phyloP scores from a whole-genome alignment of 2,888 invertebrate species.

The Hemaris fuciformis region DNA sequence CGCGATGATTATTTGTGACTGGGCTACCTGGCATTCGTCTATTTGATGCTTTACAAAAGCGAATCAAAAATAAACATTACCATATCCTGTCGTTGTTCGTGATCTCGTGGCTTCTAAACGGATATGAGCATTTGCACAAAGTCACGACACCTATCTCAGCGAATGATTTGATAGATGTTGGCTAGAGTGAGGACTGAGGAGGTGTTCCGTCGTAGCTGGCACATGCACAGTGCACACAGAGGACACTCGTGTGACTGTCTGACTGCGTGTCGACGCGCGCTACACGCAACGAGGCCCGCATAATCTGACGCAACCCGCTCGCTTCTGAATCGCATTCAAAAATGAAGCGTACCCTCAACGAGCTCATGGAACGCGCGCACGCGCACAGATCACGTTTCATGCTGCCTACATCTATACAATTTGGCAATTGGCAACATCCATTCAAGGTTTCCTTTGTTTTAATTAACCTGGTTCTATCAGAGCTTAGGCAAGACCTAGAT shows the following conservation, averaged over 20 bases:
- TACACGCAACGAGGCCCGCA: constrained; percentile 30
- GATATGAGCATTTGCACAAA: constrained; percentile 36
- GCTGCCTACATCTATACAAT: constrained; percentile 47
- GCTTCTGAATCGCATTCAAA: constrained; percentile 38
- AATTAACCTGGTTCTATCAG: constrained; percentile 38
- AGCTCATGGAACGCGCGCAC: constrained; percentile 37
- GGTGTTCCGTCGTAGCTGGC: not conserved
- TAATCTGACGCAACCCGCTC: constrained; percentile 40
- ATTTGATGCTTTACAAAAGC: constrained; percentile 12
- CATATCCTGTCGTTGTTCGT: constrained; percentile 42
- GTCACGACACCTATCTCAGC: constrained; percentile 30
- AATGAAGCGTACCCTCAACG: constrained; percentile 33
- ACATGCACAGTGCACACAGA: not conserved
- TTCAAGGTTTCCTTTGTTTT: constrained; percentile 55
- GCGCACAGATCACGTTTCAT: constrained; percentile 39
- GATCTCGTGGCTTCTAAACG: constrained; percentile 37
- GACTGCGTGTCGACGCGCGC: constrained; percentile 1
- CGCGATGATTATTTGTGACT: not conserved
- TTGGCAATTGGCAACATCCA: constrained; percentile 54
- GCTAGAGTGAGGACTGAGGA: not conserved
- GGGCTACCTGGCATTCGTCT: constrained; percentile 22
- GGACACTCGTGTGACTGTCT: not conserved
- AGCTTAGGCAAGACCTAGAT: constrained; percentile 31
- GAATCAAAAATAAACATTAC: constrained; percentile 26
- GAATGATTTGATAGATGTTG: not conserved